A percentile compares a stretch with the other conserved stretches of the same genome.
These are phyloP conservation scores for Tyrannus savana DNA, from an alignment of 2,113 vertebrate species.

Conservation along the genomic window DNA sequence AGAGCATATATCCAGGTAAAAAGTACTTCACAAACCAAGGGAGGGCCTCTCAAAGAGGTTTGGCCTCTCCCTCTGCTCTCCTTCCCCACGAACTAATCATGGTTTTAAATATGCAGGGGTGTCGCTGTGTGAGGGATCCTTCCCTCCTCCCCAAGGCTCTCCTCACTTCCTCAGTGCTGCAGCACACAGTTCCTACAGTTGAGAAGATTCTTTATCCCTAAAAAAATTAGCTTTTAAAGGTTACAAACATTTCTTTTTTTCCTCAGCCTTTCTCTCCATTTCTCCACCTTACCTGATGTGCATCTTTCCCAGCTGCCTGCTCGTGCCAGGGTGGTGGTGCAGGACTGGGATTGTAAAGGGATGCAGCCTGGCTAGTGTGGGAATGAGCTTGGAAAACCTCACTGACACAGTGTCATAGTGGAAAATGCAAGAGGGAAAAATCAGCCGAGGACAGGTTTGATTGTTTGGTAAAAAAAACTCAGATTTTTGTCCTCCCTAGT, in stretches of 20 bases:
- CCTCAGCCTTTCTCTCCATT: background rate
- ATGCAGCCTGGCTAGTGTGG: background rate
- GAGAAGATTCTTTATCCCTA: background rate
- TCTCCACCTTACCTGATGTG: background rate
- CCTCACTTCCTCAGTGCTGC: fast-evolving
- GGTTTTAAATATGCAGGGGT: background rate
- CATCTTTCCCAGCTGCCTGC: background rate
- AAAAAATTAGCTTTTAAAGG: background rate
- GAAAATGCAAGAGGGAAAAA: background rate
- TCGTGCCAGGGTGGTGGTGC: background rate
- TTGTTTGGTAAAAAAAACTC: background rate
- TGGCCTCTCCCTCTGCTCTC: background rate
- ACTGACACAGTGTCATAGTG: fast-evolving
- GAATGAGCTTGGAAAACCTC: background rate
- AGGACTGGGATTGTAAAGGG: background rate
- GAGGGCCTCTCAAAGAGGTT: background rate
- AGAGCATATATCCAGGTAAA: constrained; percentile 39
- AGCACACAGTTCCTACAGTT: background rate
- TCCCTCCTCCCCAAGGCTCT: background rate
- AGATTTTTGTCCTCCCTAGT: background rate
- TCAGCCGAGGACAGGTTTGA: background rate
- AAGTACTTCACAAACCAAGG: constrained; percentile 5
- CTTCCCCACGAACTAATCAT: background rate
- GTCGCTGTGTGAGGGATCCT: background rate
- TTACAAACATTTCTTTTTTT: background rate